Base-by-base conservation (phyloP, 2,113 vertebrate genomes). In the Steatornis caripensis region DNA sequence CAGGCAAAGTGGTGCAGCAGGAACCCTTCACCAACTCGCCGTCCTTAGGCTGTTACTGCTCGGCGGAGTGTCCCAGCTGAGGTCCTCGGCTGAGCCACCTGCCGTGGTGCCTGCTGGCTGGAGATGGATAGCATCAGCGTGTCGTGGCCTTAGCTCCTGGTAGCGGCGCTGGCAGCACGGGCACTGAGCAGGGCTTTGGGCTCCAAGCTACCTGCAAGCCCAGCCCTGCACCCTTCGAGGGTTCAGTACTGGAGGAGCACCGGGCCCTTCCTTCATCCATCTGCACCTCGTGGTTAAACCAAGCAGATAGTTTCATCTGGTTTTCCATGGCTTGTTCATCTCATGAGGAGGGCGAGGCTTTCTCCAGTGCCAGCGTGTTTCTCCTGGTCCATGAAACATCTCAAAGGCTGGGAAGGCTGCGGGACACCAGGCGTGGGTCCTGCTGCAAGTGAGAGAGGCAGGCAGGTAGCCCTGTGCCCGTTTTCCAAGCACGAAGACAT, bases 11-110 rank as follows among this genome's bases (percentile, higher is more conserved):
- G 4, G 19, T 8, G 32, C 27, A 66, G 46, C 30, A 5, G 4
- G 12, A 23, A 16, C 27, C 45, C 39, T n/a, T 46, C 1, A 1
- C 15, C 37, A 0, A 1, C 48, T 48, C 6, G 1, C 58, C 4
- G 0, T 34, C 29, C n/a, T 62, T 2, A 0, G 41, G 62, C 54
- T 39, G 19, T 49, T 20, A 19, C 20, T 32, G 14, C 49, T 54
- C 3, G 0, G 14, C 34, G 3, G 11, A 1, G 1, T 36, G 26
- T 68, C 69, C 29, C 69, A 19, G 26, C 43, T 58, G 43, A 32
- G 24, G 30, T 55, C 48, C 39, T 39, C 1, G 9, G 46, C 48
- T 19, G 66, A 71, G 41, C 30, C 65, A 20, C 23, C 39, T 4
- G 1, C 48, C 8, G 0, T 19, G 36, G 41, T 24, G 43, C 49